Evolutionary conservation across 1,140 invertebrate genomes (phyloP), one percentile per base, ranked within the genome.

Genomic region (Drosophila azteca): DNA sequence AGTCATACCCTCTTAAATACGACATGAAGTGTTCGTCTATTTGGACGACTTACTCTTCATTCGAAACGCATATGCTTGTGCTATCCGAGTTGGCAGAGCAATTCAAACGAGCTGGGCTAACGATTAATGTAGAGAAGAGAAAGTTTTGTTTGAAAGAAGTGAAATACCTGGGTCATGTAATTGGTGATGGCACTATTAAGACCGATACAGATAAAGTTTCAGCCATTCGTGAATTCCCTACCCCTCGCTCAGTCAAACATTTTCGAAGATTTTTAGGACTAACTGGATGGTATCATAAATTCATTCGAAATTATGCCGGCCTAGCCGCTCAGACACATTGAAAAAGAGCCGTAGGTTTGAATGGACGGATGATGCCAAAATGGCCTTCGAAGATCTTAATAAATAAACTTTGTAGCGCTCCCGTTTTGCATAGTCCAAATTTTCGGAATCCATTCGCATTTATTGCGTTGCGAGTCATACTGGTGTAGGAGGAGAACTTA

Each of bases 401-500:
- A 15, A 15, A 22, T 6, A n/a, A 39, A 39, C 6, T 59, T 8
- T 49, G 15, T 15, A 29, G 22, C 11, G 29, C 29, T 2, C 57
- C 45, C 11, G 57, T 24, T 24, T 22, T 49, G 46, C 57, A 48
- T 24, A 60, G 22, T 15, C 48, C 46, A 3, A 11, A 43, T 15
- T 52, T 52, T 20, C 51, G n/a, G 1, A 26, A 26, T 8, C 59
- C 59, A 7, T 61, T 61, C 39, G 20, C 31, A 43, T 52, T 17
- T 35, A 61, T 31, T 61, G 59, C 11, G 48, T 44, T 51, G 59
- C 35, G 9, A 60, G 46, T 13, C 58, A 43, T 20, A 50, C 57
- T 15, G 57, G 46, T 9, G 6, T 50, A 13, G 31, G 57, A 2
- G 57, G 46, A 5, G 45, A 41, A 35, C 39, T 60, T n/a, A 43